Evolutionary conservation across 2,797 vertebrate genomes (phyloP), one percentile per base, ranked within the genome.

Genomic region (Prunella strophiata): DNA sequence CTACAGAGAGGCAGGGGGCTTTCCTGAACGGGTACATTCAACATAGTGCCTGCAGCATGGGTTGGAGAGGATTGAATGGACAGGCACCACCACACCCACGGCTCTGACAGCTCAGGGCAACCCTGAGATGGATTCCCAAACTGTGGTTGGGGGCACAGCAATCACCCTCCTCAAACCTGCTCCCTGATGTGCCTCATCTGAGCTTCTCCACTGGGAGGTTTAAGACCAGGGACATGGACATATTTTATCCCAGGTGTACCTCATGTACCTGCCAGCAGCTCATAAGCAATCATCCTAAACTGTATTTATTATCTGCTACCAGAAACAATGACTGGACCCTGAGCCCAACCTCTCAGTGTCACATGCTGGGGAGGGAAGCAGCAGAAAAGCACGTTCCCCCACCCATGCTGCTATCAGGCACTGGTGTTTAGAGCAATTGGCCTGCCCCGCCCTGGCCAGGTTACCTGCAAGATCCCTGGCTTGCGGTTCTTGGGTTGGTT

Each of bases 401-500:
- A n/a, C 10, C 9, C 5, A 1, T 1, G 1, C 13, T 38, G 42
- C 66, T 86, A 2, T 23, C 62, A 48, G 19, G 30, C 0, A 1
- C 50, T 61, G 66, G 7, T n/a, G 29, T 5, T 1, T 17, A 74
- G 32, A 42, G 32, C 26, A 66, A 55, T 47, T 13, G 20, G 30
- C n/a, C 27, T 48, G 13, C 42, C 21, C 36, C 45, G 18, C 50
- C 67, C 45, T 40, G n/a, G 23, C 3, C 25, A 16, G 12, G 1
- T 36, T 92, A 97, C 97, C 97, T 96, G 97, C 26, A 97, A 57
- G 58, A 97, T 97, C 22, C 67, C 66, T n/a, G 95, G 84, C 48
- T 94, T 85, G 58, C 95, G 94, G 76, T 97, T 97, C 88, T 97
- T 97, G 45, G 55, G n/a, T 38, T 92, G 75, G 48, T 97, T 97